Base-by-base conservation (phyloP, 2,113 vertebrate genomes). In the Grus americana region DNA sequence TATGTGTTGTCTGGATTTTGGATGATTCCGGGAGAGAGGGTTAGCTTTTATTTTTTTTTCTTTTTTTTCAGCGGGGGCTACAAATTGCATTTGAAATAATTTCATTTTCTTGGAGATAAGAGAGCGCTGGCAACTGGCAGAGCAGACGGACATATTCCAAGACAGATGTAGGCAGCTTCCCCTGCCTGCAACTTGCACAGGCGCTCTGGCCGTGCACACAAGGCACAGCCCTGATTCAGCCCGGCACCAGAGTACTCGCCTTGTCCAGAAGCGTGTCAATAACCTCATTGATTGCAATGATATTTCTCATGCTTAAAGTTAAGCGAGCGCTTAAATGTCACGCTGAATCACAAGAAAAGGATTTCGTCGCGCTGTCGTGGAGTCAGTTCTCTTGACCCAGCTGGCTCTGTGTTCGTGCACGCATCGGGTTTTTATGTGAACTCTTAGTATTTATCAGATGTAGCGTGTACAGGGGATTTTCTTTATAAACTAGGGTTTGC, bases 41-140 rank as follows among this genome's bases (percentile, higher is more conserved):
- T 80, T 74, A 71, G 67, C 34, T 62, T 50, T 62, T 19, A 30
- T 40, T 42, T 49, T 58, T 67, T 42, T 42, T 42, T 42, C 10
- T 42, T 42, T 50, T 47, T 52, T 83, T 42, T 6, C 9, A 19
- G 15, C 3, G 11, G 13, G 38, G 54, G 23, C 36, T 75, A 75
- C 63, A 95, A 95, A 97, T 86, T 90, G n/a, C 71, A 73, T 95
- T 83, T 76, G 78, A 91, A 95, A 94, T 94, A 73, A 95, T 95
- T 91, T 62, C 11, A 47, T 95, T 86, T 81, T 86, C 50, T 70
- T 29, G 50, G 67, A 52, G 81, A 73, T 59, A 79, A 88, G 66
- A 52, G 70, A 63, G 75, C 29, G 12, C 57, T 65, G 70, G 55
- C 63, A 73, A 42, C 21, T 22, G 50, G 71, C 63, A 70, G 84